Evolutionary conservation across 2,888 invertebrate genomes (phyloP), one percentile per base, ranked within the genome.

Genomic region (Drosophila pseudotakahashii): DNA sequence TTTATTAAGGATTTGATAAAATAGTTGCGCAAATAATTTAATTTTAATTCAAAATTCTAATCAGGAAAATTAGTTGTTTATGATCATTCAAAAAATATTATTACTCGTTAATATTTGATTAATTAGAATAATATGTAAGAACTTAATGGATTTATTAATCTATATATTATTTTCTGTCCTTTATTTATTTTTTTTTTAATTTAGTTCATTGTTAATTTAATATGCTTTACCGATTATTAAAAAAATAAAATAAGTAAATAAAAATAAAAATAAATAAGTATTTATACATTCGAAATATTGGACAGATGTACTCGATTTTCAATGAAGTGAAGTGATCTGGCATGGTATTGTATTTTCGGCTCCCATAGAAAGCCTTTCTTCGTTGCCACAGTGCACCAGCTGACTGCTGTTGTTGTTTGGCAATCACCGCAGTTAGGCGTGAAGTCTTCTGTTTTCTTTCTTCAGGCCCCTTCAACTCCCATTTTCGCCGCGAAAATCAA

Each of bases 371-470:
- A 23, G 45, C 14, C 62, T 44, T 67, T 37, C 36, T 30, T 14
- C 11, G 16, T 30, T 39, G 7, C 36, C 19, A 32, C 55, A 62
- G 79, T 73, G 75, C 42, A 16, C 13, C 61, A 72, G 47, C 54
- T 68, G 57, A 36, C 50, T 78, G 67, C 52, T 68, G 58, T 66
- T 59, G 63, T 39, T 62, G 62, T 48, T 62, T 63, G 57, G 51
- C 71, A 74, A 85, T 81, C 82, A 58, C 74, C 32, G 85, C 85
- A 75, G 51, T 70, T 64, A 79, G 80, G 80, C 82, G 86, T 82
- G 86, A 82, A 85, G 67, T 66, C 75, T 72, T 72, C 72, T 78
- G 78, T 78, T 67, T 78, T 60, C 72, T 64, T 48, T 50, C 53
- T 45, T n/a, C 37, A 19, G 42, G 37, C 51, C 23, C 41, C 57